These are phyloP conservation scores for Limnothrissa miodon DNA, from an alignment of 2,113 vertebrate genomes.

Conservation along the genomic window DNA sequence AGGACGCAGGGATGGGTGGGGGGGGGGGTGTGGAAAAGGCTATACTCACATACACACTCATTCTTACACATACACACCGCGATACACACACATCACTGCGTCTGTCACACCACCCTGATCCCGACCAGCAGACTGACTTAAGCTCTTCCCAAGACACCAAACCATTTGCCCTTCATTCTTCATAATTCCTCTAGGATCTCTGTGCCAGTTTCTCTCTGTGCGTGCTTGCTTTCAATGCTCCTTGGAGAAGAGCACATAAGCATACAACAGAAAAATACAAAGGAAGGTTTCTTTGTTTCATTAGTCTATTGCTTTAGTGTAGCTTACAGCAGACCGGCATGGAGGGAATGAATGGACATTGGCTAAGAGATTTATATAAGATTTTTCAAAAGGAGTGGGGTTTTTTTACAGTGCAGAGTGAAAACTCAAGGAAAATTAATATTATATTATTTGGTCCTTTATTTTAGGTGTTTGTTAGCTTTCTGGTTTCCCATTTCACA, in stretches of 20 bases:
- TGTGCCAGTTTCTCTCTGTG: constrained; percentile 13
- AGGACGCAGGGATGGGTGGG: background rate
- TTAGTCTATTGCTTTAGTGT: constrained; percentile 62
- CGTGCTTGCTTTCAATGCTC: constrained; percentile 16
- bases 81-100: background rate
- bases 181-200: constrained; percentile 16
- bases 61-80: constrained; percentile 51
- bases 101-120: background rate
- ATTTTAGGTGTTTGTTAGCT: constrained; percentile 59
- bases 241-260: background rate
- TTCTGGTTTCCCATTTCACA: constrained; percentile 57
- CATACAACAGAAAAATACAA: constrained; percentile 50
- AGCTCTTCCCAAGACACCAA: constrained; percentile 34
- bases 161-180: constrained; percentile 19
- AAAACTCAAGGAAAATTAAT: constrained; percentile 3
- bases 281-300: constrained; percentile 41
- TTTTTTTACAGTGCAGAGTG: constrained; percentile 1
- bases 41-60: constrained; percentile 13
- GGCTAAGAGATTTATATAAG: constrained; percentile 57
- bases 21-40: background rate
- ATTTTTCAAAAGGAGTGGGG: constrained; percentile 55
- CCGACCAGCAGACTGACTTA: constrained; percentile 18
- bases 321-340: constrained; percentile 58
- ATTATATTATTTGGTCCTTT: constrained; percentile 20
- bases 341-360: constrained; percentile 63